Evolutionary conservation across 2,113 vertebrate species (phyloP).

Genomic region (Synodontis membranacea): DNA sequence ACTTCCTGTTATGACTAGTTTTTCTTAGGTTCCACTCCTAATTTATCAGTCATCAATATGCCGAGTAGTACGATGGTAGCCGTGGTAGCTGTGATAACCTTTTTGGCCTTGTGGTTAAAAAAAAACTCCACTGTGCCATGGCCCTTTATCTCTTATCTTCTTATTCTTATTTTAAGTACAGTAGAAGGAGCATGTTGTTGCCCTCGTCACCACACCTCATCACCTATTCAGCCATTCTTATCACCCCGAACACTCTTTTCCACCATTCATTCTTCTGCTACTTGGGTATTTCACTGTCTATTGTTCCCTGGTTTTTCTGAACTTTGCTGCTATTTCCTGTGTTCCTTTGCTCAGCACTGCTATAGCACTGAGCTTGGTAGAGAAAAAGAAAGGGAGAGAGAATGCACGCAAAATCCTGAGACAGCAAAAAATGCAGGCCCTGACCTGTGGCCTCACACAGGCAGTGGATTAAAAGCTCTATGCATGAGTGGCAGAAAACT

Average conservation of each 20-base stretch:
- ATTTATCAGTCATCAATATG: not conserved
- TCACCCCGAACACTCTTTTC: constrained; percentile 5
- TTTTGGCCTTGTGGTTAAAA: not conserved
- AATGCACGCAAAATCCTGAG: constrained; percentile 64
- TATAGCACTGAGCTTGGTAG: not conserved
- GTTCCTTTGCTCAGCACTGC: constrained; percentile 12
- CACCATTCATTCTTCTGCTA: constrained; percentile 24
- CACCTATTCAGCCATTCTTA: constrained; percentile 47
- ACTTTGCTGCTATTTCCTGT: constrained; percentile 6
- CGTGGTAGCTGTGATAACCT: not conserved
- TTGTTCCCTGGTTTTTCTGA: constrained; percentile 23
- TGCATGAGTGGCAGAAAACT: constrained; percentile 55
- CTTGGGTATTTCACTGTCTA: not conserved
- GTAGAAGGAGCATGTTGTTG: constrained; percentile 50
- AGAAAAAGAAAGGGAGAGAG: constrained; percentile 35
- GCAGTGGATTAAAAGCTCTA: constrained; percentile 63
- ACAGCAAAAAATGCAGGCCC: constrained; percentile 65
- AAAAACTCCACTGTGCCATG: constrained; percentile 13
- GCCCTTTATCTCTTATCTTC: constrained; percentile 26
- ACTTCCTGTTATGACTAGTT: not conserved
- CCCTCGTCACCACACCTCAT: constrained; percentile 30
- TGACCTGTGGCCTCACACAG: constrained; percentile 63
- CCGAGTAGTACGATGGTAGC: not conserved
- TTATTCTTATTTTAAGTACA: not conserved
- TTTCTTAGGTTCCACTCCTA: not conserved